These are phyloP conservation scores for Proisotoma minuta DNA, from an alignment of 2,888 invertebrate species.

Conservation along the genomic window DNA sequence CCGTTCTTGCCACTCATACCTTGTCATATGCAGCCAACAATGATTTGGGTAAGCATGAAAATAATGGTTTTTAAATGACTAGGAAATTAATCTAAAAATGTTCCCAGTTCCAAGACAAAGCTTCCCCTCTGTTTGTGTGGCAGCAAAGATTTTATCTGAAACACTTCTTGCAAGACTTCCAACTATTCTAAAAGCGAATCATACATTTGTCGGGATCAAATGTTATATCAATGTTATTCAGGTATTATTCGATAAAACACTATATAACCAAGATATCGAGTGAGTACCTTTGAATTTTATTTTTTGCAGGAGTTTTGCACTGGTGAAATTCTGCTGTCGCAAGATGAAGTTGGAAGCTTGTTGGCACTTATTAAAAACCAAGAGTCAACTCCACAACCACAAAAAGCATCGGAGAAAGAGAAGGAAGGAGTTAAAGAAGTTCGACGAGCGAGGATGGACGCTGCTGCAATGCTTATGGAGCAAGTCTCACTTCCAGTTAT, in stretches of 20 bases:
- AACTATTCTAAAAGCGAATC: constrained; percentile 34
- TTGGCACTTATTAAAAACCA: constrained; percentile 42
- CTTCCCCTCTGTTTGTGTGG: constrained; percentile 43
- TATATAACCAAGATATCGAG: constrained; percentile 2
- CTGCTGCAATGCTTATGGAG: constrained; percentile 44
- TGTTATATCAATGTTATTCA: constrained; percentile 42
- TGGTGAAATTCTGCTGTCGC: constrained; percentile 37
- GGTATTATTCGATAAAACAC: constrained; percentile 20
- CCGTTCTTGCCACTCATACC: constrained; percentile 41
- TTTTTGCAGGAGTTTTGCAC: constrained; percentile 42
- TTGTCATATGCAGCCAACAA: constrained; percentile 38
- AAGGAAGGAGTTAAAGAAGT: constrained; percentile 39
- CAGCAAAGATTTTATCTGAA: constrained; percentile 40
- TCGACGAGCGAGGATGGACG: constrained; percentile 45
- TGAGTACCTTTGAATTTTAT: too few species aligned
- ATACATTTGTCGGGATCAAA: constrained; percentile 44
- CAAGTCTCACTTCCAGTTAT: constrained; percentile 45
- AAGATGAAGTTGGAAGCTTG: constrained; percentile 42
- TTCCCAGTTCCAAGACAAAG: constrained; percentile 42
- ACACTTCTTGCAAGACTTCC: constrained; percentile 40
- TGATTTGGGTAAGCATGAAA: constrained; percentile 44
- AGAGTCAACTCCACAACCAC: constrained; percentile 43
- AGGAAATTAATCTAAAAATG: too few species aligned
- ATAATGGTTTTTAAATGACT: too few species aligned
- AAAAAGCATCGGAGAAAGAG: constrained; percentile 42